These are phyloP conservation scores for Chaetogeoica ovagalla DNA, from an alignment of 2,888 invertebrate species.

Conservation along the genomic window DNA sequence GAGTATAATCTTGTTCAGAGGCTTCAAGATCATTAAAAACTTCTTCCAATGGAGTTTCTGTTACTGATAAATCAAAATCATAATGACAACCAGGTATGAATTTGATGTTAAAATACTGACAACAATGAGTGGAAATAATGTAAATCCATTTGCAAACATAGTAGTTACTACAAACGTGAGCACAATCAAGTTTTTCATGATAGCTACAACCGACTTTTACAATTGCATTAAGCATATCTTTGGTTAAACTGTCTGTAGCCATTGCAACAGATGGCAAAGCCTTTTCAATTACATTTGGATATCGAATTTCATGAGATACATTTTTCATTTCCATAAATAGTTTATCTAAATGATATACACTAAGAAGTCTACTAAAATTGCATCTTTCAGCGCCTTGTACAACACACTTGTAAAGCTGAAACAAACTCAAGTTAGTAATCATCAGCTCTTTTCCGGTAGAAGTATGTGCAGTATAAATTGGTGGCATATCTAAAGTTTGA, in stretches of 20 bases:
- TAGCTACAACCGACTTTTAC: constrained; percentile 26
- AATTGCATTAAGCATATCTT: constrained; percentile 20
- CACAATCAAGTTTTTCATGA: constrained; percentile 9
- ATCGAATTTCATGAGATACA: not conserved
- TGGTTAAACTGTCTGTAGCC: constrained; percentile 31
- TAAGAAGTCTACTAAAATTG: constrained; percentile 20
- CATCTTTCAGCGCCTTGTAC: not conserved
- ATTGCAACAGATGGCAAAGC: constrained; percentile 43
- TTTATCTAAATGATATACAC: constrained; percentile 42
- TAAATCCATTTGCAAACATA: constrained; percentile 43
- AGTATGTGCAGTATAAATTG: constrained; percentile 37
- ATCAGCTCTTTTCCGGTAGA: constrained; percentile 19
- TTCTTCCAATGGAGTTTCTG: not conserved
- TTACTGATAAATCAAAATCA: constrained; percentile 32
- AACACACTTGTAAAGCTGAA: constrained; percentile 11
- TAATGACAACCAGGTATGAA: constrained; percentile 22
- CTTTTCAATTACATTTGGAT: not conserved
- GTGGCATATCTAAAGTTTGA: constrained; percentile 24
- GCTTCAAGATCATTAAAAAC: not conserved
- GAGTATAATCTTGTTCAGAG: not conserved
- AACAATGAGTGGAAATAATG: constrained; percentile 39
- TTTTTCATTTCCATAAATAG: constrained; percentile 41
- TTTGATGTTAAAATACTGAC: constrained; percentile 29
- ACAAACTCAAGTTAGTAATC: constrained; percentile 21
- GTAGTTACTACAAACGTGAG: constrained; percentile 38